phyloP scores from a whole-genome alignment of 2,113 vertebrate species.

The Oxyura jamaicensis region DNA sequence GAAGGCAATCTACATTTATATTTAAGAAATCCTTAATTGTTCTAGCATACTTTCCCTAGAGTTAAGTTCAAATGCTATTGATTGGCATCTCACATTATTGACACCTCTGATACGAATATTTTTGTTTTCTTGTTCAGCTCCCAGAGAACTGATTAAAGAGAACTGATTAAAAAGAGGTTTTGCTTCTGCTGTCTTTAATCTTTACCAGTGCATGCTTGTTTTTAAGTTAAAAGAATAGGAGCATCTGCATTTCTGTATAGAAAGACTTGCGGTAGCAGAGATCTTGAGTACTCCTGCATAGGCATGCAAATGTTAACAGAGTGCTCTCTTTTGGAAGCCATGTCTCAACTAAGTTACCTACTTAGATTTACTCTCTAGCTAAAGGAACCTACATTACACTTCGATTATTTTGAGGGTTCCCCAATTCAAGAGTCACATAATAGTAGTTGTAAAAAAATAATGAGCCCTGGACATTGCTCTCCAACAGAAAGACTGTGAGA shows the following conservation, averaged over 20 bases:
- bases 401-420: accelerated
- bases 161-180: not conserved
- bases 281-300: not conserved
- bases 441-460: accelerated
- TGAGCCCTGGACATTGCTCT: accelerated
- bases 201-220: accelerated
- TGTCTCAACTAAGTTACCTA: accelerated
- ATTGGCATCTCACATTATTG: not conserved
- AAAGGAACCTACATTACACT: accelerated
- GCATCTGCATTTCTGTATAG: accelerated
- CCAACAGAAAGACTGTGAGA: accelerated
- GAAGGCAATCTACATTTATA: not conserved
- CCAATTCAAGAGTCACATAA: accelerated
- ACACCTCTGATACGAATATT: not conserved
- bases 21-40: not conserved
- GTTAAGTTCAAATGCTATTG: not conserved
- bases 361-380: accelerated
- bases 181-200: not conserved
- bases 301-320: accelerated
- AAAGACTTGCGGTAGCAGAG: accelerated
- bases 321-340: accelerated
- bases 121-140: not conserved
- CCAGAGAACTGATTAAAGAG: not conserved
- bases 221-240: not conserved
- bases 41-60: not conserved